Evolutionary conservation across 2,113 vertebrate genomes (phyloP).

Genomic region (Recurvirostra avosetta): DNA sequence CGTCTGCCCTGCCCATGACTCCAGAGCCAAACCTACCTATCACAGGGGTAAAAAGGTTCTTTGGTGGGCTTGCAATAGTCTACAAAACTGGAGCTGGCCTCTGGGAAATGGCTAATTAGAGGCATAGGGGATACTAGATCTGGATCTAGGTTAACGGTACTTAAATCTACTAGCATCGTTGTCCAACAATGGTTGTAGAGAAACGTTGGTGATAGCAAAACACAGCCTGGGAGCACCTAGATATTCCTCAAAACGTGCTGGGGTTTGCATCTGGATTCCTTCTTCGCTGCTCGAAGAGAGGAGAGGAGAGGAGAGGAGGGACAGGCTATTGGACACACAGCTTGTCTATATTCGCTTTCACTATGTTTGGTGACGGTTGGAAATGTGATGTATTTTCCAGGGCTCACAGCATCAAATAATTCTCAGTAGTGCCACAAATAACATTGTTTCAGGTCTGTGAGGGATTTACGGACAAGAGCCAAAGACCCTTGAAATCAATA

Average conservation of each 20-base stretch:
- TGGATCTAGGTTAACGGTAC: neutral
- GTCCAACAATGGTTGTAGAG: neutral
- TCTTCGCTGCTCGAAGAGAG: neutral
- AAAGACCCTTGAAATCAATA: neutral
- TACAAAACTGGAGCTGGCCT: neutral
- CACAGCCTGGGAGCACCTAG: neutral
- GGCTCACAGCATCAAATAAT: neutral
- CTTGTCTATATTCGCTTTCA: neutral
- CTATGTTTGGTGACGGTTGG: neutral
- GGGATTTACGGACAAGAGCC: neutral
- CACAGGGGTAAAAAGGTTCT: neutral
- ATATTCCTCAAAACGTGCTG: neutral
- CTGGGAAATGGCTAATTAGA: neutral
- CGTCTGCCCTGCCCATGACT: rapidly evolving
- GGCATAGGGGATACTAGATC: neutral
- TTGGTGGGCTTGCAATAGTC: neutral
- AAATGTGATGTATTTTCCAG: neutral
- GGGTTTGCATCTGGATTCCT: neutral
- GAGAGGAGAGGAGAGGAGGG: neutral
- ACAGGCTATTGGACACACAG: neutral
- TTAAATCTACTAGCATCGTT: neutral
- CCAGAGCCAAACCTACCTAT: neutral
- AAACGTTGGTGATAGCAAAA: neutral
- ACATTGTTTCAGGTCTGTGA: neutral
- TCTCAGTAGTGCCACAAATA: neutral